Evolutionary conservation across 2,888 invertebrate species (phyloP).

Genomic region (Drosophila mercatorum): DNA sequence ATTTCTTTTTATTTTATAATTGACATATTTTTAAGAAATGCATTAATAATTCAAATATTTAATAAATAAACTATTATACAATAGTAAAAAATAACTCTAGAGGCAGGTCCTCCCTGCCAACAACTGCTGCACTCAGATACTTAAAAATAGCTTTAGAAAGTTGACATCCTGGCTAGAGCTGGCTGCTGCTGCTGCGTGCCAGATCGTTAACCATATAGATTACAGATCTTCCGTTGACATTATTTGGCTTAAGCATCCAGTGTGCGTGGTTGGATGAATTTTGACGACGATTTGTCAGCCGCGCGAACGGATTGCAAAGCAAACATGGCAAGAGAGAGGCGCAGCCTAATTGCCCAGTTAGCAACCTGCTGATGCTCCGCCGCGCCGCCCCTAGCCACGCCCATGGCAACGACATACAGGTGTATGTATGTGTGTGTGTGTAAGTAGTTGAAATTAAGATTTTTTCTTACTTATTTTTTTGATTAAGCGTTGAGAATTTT

Average conservation of each 20-base stretch:
- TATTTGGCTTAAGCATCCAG: conserved; percentile 12
- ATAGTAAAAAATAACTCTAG: neutral
- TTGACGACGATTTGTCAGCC: conserved; percentile 44
- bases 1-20: too few relatives aligned
- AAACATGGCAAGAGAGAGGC: conserved; percentile 61
- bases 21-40: too few relatives aligned
- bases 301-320: conserved; percentile 72
- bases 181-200: neutral
- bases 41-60: too few relatives aligned
- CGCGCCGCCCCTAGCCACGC: conserved; percentile 40
- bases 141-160: neutral
- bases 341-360: conserved; percentile 75
- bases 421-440: conserved; percentile 32
- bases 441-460: conserved; percentile 75
- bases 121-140: neutral
- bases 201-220: conserved; percentile 1
- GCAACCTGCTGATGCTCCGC: conserved; percentile 55
- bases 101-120: too few relatives aligned
- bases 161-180: neutral
- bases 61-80: too few relatives aligned
- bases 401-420: conserved; percentile 19
- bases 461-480: conserved; percentile 51
- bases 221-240: neutral
- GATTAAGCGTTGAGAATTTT: conserved; percentile 75
- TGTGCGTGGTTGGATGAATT: conserved; percentile 29